These are phyloP conservation scores for Drosophila mulleri DNA, from an alignment of 2,888 invertebrate species.

Conservation along the genomic window DNA sequence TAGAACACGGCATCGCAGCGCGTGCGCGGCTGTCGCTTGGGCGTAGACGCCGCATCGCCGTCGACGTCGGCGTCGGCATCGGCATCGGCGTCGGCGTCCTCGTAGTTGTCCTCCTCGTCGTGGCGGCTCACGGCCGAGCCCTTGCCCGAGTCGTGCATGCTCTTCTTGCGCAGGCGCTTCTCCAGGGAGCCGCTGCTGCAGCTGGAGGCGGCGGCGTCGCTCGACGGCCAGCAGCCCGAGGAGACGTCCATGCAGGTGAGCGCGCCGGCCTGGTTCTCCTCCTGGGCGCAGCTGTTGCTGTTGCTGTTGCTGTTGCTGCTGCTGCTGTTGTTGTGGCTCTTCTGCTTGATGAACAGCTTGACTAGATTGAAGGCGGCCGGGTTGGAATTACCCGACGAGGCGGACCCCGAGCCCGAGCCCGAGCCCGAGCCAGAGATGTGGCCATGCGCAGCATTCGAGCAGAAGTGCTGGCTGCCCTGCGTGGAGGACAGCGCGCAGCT, in stretches of 20 bases:
- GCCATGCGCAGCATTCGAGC: constrained; percentile 44
- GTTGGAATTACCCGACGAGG: constrained; percentile 85
- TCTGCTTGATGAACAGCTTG: constrained; percentile 95
- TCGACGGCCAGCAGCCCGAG: constrained; percentile 91
- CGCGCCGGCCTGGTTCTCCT: constrained; percentile 84
- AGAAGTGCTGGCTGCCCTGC: constrained; percentile 74
- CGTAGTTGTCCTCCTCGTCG: constrained; percentile 82
- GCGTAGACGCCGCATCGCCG: constrained; percentile 45
- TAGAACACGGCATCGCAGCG: constrained; percentile 73
- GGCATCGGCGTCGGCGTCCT: constrained; percentile 59
- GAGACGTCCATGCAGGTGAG: constrained; percentile 91
- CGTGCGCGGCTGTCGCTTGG: constrained; percentile 58
- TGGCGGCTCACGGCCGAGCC: constrained; percentile 85
- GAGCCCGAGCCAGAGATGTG: constrained; percentile 56
- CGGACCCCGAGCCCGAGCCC: constrained; percentile 80
- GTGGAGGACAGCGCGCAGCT: constrained; percentile 59
- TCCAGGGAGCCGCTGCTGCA: constrained; percentile 84
- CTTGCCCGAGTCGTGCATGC: constrained; percentile 85
- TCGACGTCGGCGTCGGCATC: constrained; percentile 50
- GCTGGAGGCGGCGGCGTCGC: constrained; percentile 83
- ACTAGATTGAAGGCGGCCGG: constrained; percentile 93
- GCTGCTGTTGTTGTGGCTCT: constrained; percentile 91
- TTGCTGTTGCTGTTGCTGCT: constrained; percentile 89
- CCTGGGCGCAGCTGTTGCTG: constrained; percentile 87
- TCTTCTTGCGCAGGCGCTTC: constrained; percentile 84